phyloP scores from a whole-genome alignment of 2,888 invertebrate species.

The Dryomyza anilis region DNA sequence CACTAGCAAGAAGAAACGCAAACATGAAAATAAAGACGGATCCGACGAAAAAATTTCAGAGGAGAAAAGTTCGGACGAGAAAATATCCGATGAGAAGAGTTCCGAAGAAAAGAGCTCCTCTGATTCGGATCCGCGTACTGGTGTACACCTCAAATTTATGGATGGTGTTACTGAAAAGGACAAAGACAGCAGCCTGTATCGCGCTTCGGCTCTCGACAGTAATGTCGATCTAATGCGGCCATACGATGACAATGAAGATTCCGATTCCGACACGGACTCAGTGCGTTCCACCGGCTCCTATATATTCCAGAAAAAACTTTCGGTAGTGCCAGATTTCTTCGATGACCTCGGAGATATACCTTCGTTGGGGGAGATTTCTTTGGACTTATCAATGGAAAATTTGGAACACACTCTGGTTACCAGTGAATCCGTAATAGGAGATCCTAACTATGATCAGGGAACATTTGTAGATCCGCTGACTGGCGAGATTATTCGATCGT shows the following conservation, averaged over 20 bases:
- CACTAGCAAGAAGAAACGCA: too few species aligned
- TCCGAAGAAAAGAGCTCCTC: background rate
- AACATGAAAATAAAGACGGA: too few species aligned
- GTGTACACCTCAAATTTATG: too few species aligned
- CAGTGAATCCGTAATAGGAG: background rate
- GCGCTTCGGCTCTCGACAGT: background rate
- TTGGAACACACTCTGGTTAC: background rate
- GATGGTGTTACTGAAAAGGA: too few species aligned
- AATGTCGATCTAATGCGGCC: background rate
- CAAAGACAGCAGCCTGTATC: background rate
- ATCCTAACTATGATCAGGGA: background rate
- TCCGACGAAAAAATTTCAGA: too few species aligned
- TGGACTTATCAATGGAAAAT: too few species aligned
- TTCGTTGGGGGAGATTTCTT: slow-evolving; percentile 4
- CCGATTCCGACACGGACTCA: background rate
- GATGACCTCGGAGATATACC: slow-evolving; percentile 36
- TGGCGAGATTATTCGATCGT: background rate
- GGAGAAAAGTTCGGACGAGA: background rate
- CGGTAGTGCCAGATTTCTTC: slow-evolving; percentile 37
- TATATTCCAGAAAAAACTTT: background rate
- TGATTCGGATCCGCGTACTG: background rate
- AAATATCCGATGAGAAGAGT: background rate
- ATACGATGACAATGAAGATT: background rate
- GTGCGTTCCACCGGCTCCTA: background rate
- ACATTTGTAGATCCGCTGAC: slow-evolving; percentile 3